Base-by-base conservation (phyloP, 2,888 invertebrate genomes). In the Mellilla xanthometata region DNA sequence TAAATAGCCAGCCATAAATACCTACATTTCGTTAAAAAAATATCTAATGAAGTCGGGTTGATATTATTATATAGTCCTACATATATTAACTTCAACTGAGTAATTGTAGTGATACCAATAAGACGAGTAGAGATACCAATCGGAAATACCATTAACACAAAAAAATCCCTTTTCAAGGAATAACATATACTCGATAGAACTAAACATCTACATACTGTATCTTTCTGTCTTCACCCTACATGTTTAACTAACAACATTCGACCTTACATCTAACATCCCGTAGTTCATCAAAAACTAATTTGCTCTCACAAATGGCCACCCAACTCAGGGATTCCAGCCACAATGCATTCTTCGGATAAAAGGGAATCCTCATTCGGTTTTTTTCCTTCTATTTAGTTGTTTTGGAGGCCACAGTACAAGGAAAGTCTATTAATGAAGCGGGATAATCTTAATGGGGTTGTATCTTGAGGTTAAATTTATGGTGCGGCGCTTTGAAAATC, bases 201-300 rank as follows among this genome's bases (percentile, higher is more conserved):
- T n/a, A n/a, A n/a, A n/a, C n/a, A n/a, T n/a, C n/a, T n/a, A n/a
- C n/a, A n/a, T n/a, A n/a, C n/a, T n/a, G n/a, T n/a, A n/a, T n/a
- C n/a, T n/a, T n/a, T n/a, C n/a, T n/a, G n/a, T n/a, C n/a, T n/a
- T n/a, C n/a, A n/a, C n/a, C n/a, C n/a, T n/a, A n/a, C n/a, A n/a
- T n/a, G 15, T 24, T 8, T 24, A 2, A 8, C 24, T 7, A 2
- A 24, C 24, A 24, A 24, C 24, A n/a, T 24, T n/a, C 24, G 24
- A 24, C 24, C 24, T 24, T 24, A 24, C 44, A 24, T 8, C 24
- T 24, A 7, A 24, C 44, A 12, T 12, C 11, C 32, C n/a, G 32
- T 15, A 41, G 47, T 47, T 47, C 41, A 47, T 47, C 47, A 47
- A 47, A 47, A 47, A 47, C 47, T 47, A 47, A 47, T 47, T 47